phyloP scores from a whole-genome alignment of 2,113 vertebrate genomes.

The Pholis gunnellus region DNA sequence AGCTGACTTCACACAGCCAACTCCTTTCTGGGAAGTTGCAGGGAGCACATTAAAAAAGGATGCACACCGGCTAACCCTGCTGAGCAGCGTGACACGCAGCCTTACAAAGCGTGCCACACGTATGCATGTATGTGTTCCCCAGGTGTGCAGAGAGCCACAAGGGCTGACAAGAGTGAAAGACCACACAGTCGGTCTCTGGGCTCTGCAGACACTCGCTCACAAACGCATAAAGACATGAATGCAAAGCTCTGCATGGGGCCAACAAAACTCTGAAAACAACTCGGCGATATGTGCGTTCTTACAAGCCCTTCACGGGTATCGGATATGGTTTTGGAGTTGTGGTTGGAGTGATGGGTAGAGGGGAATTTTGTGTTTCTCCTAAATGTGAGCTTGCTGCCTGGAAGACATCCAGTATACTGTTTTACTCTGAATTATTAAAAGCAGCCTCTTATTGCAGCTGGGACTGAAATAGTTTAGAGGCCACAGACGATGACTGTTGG shows the following conservation, averaged over 20 bases:
- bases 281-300: slow-evolving; percentile 38
- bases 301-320: slow-evolving; percentile 43
- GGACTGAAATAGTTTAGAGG: slow-evolving; percentile 74
- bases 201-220: slow-evolving; percentile 8
- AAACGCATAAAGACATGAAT: slow-evolving; percentile 17
- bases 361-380: slow-evolving; percentile 69
- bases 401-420: slow-evolving; percentile 73
- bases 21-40: slow-evolving; percentile 47
- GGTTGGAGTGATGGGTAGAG: slow-evolving; percentile 24
- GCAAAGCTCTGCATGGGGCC: slow-evolving; percentile 27
- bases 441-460: slow-evolving; percentile 70
- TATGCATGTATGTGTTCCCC: slow-evolving; percentile 31
- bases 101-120: slow-evolving; percentile 19
- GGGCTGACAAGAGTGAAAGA: slow-evolving; percentile 40
- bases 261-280: slow-evolving; percentile 55
- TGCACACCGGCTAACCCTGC: slow-evolving; percentile 55
- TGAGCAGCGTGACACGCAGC: slow-evolving; percentile 46
- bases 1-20: slow-evolving; percentile 53
- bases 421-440: slow-evolving; percentile 81
- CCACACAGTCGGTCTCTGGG: slow-evolving; percentile 1
- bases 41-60: slow-evolving; percentile 61
- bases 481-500: slow-evolving; percentile 71
- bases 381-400: slow-evolving; percentile 71
- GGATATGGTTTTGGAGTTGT: slow-evolving; percentile 35
- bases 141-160: slow-evolving; percentile 45